Conservation (phyloP, 2,113 vertebrate species). For the Elephantulus edwardii region DNA sequence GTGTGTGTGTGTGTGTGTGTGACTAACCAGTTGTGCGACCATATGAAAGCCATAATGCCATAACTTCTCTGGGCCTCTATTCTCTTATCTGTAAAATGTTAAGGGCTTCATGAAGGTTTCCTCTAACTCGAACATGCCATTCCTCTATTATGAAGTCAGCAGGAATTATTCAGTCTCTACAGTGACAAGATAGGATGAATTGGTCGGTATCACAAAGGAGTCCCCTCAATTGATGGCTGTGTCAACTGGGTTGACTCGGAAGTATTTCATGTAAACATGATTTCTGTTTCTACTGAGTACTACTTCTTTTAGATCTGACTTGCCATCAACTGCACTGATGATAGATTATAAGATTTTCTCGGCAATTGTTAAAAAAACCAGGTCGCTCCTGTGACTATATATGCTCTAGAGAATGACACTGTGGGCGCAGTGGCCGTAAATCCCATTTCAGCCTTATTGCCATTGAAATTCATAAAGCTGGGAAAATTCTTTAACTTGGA, state of each 20-base stretch:
- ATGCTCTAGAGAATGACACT: background rate
- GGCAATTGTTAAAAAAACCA: conserved; percentile 13
- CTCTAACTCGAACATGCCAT: background rate
- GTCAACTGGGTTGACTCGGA: background rate
- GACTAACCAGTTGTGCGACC: background rate
- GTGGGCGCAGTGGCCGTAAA: background rate
- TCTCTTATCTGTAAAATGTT: background rate
- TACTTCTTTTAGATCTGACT: background rate
- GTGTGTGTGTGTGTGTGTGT: no score
- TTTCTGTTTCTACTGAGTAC: background rate
- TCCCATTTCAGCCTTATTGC: background rate
- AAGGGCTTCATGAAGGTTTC: background rate
- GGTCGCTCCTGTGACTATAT: background rate
- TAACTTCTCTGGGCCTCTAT: background rate
- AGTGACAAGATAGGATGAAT: background rate
- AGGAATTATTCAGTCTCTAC: background rate
- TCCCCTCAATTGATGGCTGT: background rate
- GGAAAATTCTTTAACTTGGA: background rate
- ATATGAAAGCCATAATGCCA: background rate
- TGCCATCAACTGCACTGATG: background rate
- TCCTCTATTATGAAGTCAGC: background rate
- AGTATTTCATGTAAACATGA: conserved; percentile 7
- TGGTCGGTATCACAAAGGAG: background rate
- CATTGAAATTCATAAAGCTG: background rate
- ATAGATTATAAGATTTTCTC: background rate